Evolutionary conservation across 2,113 vertebrate species (phyloP).

Genomic region (Geothlypis trichas): DNA sequence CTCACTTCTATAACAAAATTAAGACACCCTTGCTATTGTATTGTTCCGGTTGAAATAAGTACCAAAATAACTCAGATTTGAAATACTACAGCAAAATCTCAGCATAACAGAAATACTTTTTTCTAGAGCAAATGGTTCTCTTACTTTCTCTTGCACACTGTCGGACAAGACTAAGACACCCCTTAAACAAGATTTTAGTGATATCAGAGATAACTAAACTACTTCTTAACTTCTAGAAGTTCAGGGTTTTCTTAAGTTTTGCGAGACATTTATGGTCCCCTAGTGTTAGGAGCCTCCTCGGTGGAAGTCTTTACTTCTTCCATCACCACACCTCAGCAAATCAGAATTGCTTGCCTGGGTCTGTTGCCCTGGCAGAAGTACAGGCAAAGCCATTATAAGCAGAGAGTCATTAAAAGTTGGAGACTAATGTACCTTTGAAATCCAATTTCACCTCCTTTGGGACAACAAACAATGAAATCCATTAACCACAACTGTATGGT

Average conservation of each 20-base stretch:
- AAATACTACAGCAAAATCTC: background rate
- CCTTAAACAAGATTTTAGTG: background rate
- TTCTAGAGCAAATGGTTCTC: background rate
- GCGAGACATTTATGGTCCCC: background rate
- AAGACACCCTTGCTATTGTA: background rate
- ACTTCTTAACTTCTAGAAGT: background rate
- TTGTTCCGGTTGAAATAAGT: background rate
- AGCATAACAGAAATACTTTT: background rate
- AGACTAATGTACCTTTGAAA: slow-evolving; percentile 33
- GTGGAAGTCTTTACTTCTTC: background rate
- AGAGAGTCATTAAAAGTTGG: slow-evolving; percentile 25
- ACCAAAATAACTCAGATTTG: background rate
- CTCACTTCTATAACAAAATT: background rate
- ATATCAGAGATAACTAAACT: background rate
- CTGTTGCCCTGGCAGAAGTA: background rate
- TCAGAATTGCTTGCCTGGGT: background rate
- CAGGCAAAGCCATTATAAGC: background rate
- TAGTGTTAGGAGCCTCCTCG: background rate
- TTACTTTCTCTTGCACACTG: background rate
- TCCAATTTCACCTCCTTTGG: slow-evolving; percentile 10
- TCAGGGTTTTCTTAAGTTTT: background rate
- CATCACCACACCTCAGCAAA: background rate
- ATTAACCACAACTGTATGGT: slow-evolving; percentile 8
- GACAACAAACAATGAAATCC: slow-evolving; percentile 21
- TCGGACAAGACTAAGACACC: background rate